phyloP scores from a whole-genome alignment of 1,140 invertebrate genomes.

The Saccostrea echinata region DNA sequence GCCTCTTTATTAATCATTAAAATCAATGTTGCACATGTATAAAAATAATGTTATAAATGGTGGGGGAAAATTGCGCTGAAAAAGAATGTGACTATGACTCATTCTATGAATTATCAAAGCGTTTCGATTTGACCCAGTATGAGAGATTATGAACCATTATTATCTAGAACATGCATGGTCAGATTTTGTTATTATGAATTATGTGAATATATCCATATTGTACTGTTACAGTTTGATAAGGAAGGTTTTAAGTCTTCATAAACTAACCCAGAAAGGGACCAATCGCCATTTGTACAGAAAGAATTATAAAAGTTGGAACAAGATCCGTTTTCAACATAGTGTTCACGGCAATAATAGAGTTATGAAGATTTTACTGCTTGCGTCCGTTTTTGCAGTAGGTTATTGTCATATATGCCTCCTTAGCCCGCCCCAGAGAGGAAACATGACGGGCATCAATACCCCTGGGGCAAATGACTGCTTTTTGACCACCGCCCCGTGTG shows the following conservation, averaged over 20 bases:
- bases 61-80: too few relatives aligned
- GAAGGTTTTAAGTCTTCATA: neutral
- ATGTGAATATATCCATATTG: conserved; percentile 28
- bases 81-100: too few relatives aligned
- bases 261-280: conserved; percentile 1
- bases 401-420: conserved; percentile 52
- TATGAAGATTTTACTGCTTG: conserved; percentile 35
- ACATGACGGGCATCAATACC: conserved; percentile 51
- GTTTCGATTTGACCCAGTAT: too few relatives aligned
- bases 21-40: too few relatives aligned
- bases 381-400: conserved; percentile 42
- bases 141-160: neutral
- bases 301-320: neutral
- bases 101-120: too few relatives aligned
- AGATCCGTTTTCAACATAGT: neutral
- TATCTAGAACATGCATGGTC: neutral
- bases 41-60: too few relatives aligned
- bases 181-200: neutral
- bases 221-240: conserved; percentile 4
- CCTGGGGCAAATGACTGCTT: conserved; percentile 55
- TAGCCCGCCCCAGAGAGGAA: conserved; percentile 54
- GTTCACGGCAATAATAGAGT: neutral
- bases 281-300: neutral
- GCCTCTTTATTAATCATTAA: too few relatives aligned
- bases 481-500: conserved; percentile 50